A percentile compares a stretch with the other conserved stretches of the same genome.
Evolutionary conservation across 1,140 invertebrate genomes (phyloP).

Genomic region (Paraescarpia echinospica): DNA sequence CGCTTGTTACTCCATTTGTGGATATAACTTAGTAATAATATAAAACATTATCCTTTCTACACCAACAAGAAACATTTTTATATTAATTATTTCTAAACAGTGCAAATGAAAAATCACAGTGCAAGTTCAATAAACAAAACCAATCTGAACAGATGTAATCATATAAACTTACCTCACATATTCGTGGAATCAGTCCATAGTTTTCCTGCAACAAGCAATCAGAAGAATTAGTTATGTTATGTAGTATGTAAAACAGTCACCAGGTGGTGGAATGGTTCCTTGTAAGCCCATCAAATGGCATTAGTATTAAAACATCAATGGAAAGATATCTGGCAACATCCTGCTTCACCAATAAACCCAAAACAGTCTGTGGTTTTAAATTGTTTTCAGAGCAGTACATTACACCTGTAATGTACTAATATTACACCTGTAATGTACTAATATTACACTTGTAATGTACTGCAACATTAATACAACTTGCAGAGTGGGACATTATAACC

Average conservation of each 20-base stretch:
- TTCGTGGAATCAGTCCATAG: constrained; percentile 83
- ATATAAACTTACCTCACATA: constrained; percentile 52
- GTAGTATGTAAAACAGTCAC: neutral
- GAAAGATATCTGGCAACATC: neutral
- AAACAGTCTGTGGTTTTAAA: too few species aligned
- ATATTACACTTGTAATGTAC: too few species aligned
- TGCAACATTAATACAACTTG: too few species aligned
- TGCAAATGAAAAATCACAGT: neutral
- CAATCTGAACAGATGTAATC: neutral
- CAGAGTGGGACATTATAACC: too few species aligned
- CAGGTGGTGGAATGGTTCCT: neutral
- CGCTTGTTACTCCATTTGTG: too few species aligned
- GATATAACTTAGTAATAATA: neutral
- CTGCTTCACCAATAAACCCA: too few species aligned
- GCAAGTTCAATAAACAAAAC: neutral
- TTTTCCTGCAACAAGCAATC: constrained; percentile 59
- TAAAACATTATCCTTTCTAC: constrained; percentile 3
- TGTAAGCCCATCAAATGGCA: neutral
- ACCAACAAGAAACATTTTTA: neutral
- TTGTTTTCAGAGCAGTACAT: too few species aligned
- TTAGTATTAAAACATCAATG: neutral
- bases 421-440: too few species aligned
- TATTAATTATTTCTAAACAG: neutral
- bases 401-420: too few species aligned
- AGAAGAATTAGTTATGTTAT: neutral